Conservation (phyloP, 2,888 invertebrate genomes). For the Drosophila cracens region DNA sequence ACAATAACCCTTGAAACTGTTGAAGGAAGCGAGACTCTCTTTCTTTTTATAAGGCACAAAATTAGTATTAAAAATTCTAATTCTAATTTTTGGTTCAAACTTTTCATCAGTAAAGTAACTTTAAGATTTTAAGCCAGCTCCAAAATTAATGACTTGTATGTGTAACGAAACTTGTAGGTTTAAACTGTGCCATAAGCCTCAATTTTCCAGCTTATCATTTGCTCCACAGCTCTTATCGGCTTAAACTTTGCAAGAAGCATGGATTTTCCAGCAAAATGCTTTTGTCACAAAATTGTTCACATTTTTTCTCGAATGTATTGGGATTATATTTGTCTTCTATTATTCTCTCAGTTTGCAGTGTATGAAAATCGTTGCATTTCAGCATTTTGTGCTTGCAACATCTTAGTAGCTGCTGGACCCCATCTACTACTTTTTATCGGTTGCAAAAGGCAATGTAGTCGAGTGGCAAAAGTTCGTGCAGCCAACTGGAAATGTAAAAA, state of each 20-base stretch:
- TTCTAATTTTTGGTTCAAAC: not conserved
- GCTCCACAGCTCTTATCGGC: not conserved
- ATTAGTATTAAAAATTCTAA: not conserved
- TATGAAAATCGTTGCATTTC: slow-evolving; percentile 11
- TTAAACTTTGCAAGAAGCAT: not conserved
- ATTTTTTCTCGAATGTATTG: not conserved
- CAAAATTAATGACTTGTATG: not conserved
- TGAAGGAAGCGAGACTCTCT: too few relatives aligned
- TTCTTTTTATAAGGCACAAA: not conserved
- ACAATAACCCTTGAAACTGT: not conserved
- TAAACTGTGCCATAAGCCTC: not conserved
- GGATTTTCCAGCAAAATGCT: not conserved
- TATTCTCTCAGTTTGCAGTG: not conserved
- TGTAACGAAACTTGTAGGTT: accelerated
- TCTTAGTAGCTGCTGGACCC: slow-evolving; percentile 39
- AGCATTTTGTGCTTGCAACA: slow-evolving; percentile 33
- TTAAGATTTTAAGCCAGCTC: not conserved
- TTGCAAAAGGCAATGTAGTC: slow-evolving; percentile 77
- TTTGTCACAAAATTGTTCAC: not conserved
- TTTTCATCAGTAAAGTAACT: not conserved
- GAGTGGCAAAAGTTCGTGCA: slow-evolving; percentile 70
- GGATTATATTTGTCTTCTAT: not conserved
- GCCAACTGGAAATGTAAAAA: slow-evolving; percentile 60
- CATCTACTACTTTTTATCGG: slow-evolving; percentile 60
- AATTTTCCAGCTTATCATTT: not conserved